Evolutionary conservation across 2,888 invertebrate genomes (phyloP), one percentile per base, ranked within the genome.

Genomic region (Drosophila greeni): DNA sequence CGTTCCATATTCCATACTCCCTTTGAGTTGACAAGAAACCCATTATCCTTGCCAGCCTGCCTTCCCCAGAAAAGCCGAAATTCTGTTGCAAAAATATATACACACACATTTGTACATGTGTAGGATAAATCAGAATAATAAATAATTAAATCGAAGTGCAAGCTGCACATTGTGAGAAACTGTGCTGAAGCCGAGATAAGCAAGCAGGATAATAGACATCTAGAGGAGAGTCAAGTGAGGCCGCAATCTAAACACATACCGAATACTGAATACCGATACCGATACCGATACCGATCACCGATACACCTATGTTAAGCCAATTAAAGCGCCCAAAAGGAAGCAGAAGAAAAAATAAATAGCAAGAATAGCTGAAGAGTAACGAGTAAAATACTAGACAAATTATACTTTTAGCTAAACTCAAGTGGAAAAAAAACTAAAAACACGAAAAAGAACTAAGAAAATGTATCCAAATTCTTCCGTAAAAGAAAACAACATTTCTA

Each of bases 401-500:
- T 72, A 74, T 75, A 83, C 66, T 75, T 83, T 83, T 79, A 79
- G 79, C 79, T 74, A 74, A 73, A 76, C 34, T 59, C 36, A 65
- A 66, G 31, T 31, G 56, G 36, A 64, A 47, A 49, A 36, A 59
- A 23, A 31, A 49, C 48, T 37, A 40, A 52, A 43, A 53, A 29
- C 6, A 29, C 12, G 24, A 23, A 56, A 37, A 42, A 57, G 45
- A 48, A 60, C 60, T 59, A 60, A 18, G 23, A 77, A 78, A 72
- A 55, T 76, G 73, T 84, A 80, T 82, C 84, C 82, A 84, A 80
- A 82, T 82, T 84, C 84, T 84, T 80, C 82, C 84, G 80, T 79
- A 70, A 79, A 68, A 34, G 61, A 76, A 72, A 73, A 66, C 59
- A 45, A 68, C 71, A 71, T 54, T 60, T 72, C 68, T 77, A 80